phyloP scores from a whole-genome alignment of 2,113 vertebrate genomes.

The Corydoras maculifer region DNA sequence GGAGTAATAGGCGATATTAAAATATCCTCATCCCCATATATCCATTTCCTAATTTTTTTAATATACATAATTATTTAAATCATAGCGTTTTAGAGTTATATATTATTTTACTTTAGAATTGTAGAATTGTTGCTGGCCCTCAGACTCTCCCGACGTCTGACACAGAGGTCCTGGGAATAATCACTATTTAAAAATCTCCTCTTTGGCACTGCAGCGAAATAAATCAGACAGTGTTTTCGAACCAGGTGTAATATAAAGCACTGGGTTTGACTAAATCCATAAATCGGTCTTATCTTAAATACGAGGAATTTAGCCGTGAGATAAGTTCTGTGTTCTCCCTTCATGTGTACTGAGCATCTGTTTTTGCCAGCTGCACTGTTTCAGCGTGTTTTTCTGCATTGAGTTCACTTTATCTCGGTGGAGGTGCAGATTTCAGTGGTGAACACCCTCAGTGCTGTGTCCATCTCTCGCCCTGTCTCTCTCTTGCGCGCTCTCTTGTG shows the following conservation, averaged over 20 bases:
- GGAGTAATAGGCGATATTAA: too few relatives aligned
- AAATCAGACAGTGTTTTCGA: neutral
- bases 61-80: too few relatives aligned
- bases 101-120: too few relatives aligned
- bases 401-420: constrained; percentile 46
- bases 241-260: constrained; percentile 46
- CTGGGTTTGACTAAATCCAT: constrained; percentile 42
- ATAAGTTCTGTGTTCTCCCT: neutral
- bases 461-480: constrained; percentile 17
- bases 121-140: too few relatives aligned
- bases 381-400: constrained; percentile 13
- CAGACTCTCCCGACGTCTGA: too few relatives aligned
- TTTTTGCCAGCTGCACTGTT: constrained; percentile 53
- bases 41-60: too few relatives aligned
- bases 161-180: too few relatives aligned
- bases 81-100: too few relatives aligned
- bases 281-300: constrained; percentile 18
- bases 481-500: constrained; percentile 12
- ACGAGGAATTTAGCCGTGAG: constrained; percentile 14
- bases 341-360: neutral
- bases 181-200: neutral
- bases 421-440: constrained; percentile 43
- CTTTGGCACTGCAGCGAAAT: neutral
- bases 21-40: too few relatives aligned
- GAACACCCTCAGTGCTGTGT: constrained; percentile 2